Conservation (phyloP, 37 sponge, comb jelly and placozoan species). For the Beroe ovata region DNA sequence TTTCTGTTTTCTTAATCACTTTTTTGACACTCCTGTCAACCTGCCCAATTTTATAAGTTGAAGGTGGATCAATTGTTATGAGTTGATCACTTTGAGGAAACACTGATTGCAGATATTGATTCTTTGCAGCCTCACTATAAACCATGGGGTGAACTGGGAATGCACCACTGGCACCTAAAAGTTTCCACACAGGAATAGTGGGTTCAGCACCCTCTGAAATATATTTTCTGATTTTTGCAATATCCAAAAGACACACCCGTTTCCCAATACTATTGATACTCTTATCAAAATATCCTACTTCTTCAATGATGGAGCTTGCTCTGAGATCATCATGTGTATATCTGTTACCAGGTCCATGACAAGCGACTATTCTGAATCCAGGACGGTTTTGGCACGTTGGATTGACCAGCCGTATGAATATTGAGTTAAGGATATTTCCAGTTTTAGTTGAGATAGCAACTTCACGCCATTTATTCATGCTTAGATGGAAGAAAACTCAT, state of each 20-base stretch:
- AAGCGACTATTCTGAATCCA: conserved; percentile 36
- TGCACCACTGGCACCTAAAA: conserved; percentile 49
- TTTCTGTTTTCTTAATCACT: not conserved
- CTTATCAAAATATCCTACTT: conserved; percentile 57
- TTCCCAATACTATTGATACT: conserved; percentile 12
- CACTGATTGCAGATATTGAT: conserved; percentile 8
- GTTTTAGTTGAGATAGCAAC: conserved; percentile 32
- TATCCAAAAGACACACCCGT: conserved; percentile 24
- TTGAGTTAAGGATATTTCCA: not conserved
- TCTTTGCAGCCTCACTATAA: conserved; percentile 7
- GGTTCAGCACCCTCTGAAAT: conserved; percentile 59
- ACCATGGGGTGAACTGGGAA: conserved; percentile 56
- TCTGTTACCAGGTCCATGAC: conserved; percentile 58
- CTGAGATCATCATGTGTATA: conserved; percentile 10
- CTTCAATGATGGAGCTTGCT: conserved; percentile 18
- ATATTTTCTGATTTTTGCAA: conserved; percentile 26
- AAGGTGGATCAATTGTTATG: not conserved
- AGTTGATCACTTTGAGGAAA: conserved; percentile 4
- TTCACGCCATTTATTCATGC: conserved; percentile 45
- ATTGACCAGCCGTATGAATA: not conserved
- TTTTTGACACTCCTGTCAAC: not conserved
- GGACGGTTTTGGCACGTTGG: conserved; percentile 36
- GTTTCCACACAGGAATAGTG: conserved; percentile 56
- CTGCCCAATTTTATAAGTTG: too few relatives aligned
- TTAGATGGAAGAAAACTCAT: not conserved